These are phyloP conservation scores for Halictus quadricinctus DNA, from an alignment of 2,888 invertebrate species.

Conservation along the genomic window DNA sequence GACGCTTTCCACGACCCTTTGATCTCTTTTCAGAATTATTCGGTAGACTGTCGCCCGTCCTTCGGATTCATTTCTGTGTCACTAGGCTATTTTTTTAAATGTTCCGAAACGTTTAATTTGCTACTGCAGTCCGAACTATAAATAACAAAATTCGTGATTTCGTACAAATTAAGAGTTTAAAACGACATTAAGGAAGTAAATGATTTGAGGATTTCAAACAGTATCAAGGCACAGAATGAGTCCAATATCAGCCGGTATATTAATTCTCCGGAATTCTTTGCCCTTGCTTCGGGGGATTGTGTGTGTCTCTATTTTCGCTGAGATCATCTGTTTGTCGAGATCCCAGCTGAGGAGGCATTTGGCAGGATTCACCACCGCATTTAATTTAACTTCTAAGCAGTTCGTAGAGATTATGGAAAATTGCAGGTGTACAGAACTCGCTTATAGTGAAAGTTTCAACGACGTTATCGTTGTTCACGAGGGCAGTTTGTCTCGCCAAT, in stretches of 20 bases:
- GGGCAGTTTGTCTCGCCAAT: background rate
- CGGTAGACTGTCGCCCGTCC: constrained; percentile 6
- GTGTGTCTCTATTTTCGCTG: background rate
- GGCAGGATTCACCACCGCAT: constrained; percentile 5
- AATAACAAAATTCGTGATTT: background rate
- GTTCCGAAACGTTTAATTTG: background rate
- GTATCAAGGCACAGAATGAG: background rate
- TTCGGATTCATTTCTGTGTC: background rate
- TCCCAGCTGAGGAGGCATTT: constrained; percentile 4
- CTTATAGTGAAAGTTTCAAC: constrained; percentile 29
- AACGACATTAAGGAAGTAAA: background rate
- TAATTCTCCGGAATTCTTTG: background rate
- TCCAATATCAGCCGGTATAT: background rate
- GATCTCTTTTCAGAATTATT: constrained; percentile 39
- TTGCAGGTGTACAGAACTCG: background rate
- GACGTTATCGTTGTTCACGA: background rate
- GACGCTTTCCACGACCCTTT: constrained; percentile 15
- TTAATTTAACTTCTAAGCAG: constrained; percentile 40
- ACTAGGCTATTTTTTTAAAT: background rate
- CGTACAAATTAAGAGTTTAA: background rate
- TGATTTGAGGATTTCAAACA: background rate
- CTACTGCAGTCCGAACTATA: background rate
- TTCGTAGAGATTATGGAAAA: constrained; percentile 21
- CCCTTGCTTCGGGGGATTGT: background rate
- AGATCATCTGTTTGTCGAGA: background rate